A percentile compares a stretch with the other conserved stretches of the same genome.
Conservation (phyloP, 2,797 vertebrate genomes). For the Sebastes steindachneri region DNA sequence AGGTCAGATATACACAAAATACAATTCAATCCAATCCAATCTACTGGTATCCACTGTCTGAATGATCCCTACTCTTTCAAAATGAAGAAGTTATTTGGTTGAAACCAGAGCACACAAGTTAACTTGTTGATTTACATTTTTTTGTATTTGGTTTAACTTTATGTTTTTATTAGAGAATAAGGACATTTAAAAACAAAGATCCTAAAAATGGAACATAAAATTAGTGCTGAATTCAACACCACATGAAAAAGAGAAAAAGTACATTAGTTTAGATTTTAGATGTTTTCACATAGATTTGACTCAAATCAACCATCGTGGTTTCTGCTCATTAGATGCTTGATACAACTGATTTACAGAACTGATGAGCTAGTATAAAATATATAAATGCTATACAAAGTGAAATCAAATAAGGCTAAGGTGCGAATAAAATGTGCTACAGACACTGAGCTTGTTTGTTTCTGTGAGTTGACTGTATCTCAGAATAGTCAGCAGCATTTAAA, state of each 20-base stretch:
- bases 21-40: neutral
- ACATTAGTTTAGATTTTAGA: neutral
- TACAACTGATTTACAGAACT: neutral
- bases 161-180: neutral
- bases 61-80: neutral
- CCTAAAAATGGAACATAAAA: neutral
- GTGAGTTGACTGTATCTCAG: neutral
- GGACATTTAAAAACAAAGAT: neutral
- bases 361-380: neutral
- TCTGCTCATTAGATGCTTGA: neutral
- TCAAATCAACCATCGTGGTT: neutral
- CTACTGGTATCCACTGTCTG: neutral
- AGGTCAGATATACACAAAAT: neutral
- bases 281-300: neutral
- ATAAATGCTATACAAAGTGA: neutral
- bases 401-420: neutral
- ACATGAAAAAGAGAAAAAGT: neutral
- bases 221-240: neutral
- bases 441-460: neutral
- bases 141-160: neutral
- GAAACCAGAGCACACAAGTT: neutral
- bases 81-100: neutral
- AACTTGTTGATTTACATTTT: neutral
- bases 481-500: neutral
- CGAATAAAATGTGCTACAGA: neutral